Evolutionary conservation across 2,888 invertebrate species (phyloP), one percentile per base, ranked within the genome.

Genomic region (Chymomyza caudatula): DNA sequence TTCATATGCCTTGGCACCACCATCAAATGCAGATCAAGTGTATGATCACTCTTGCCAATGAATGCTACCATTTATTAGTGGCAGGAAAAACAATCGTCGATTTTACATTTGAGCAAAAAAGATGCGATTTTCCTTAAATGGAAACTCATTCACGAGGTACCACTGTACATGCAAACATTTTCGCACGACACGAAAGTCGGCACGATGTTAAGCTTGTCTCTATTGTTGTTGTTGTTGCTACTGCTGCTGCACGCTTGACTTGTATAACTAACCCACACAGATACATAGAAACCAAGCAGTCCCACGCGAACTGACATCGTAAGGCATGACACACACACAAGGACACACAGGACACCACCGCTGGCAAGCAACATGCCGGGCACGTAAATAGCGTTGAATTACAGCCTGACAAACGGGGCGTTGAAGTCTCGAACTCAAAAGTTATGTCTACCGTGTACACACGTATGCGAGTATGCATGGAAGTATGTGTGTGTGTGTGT

Each of bases 311-410:
- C 15, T 51, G 51, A 13, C 51, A 13, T 51, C 51, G 47, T 6
- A 47, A 47, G 8, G 44, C 44, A 44, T n/a, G 52, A 53, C 63
- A 56, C 43, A 58, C 25, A 43, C 51, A 65, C 8, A 20, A 13
- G n/a, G 8, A 20, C 52, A 20, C 20, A 52, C 15, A 20, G 2
- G 52, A 47, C 58, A 23, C 37, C 63, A 59, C 54, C 70, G 65
- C 57, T 60, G 60, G 54, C 64, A 68, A 58, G 57, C 58, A 57
- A 66, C 60, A 67, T n/a, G 54, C 15, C 71, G 69, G 69, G 67
- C 80, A 80, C 80, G 83, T 83, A 80, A 83, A 80, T 78, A 78
- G 83, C 80, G 80, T 81, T 83, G 80, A 81, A 81, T 81, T 81
- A 81, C 80, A 77, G 80, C 78, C 80, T 83, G 81, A 81, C 80